Percentiles rank a stretch among this genome's conserved stretches.
Evolutionary conservation across 2,888 invertebrate genomes (phyloP).

Genomic region (Bellardia pandia): DNA sequence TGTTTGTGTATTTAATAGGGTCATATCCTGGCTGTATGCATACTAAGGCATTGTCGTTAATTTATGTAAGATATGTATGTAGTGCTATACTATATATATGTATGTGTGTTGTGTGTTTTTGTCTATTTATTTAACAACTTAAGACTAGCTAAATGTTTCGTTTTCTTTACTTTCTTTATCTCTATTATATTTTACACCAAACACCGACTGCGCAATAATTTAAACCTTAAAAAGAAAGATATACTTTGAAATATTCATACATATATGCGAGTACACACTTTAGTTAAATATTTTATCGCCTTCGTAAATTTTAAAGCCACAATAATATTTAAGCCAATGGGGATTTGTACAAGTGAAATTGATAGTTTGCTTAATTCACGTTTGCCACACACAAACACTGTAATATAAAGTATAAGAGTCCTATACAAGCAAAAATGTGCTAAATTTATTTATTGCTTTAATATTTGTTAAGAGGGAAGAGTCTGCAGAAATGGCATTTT

Average conservation of each 20-base stretch:
- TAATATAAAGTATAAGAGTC: no score
- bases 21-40: constrained; percentile 3
- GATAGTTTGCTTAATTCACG: background rate
- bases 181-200: background rate
- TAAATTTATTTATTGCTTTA: no score
- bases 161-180: background rate
- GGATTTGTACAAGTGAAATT: background rate
- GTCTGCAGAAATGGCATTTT: no score
- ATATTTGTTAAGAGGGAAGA: no score
- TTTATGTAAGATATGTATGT: constrained; percentile 26
- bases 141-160: constrained; percentile 11
- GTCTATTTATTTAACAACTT: constrained; percentile 10
- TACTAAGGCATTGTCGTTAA: constrained; percentile 24
- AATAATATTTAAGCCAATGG: constrained; percentile 18
- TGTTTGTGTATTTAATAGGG: constrained; percentile 1
- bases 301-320: constrained; percentile 44
- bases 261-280: background rate
- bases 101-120: background rate
- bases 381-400: background rate
- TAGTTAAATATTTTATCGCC: constrained; percentile 47
- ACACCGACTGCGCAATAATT: constrained; percentile 1
- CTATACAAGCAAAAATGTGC: no score
- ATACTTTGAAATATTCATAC: background rate
- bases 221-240: constrained; percentile 3
- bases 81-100: background rate